Percentiles rank a stretch among this genome's conserved stretches.
These are phyloP conservation scores for Calliphora vicina DNA, from an alignment of 1,140 invertebrate species.

Conservation along the genomic window DNA sequence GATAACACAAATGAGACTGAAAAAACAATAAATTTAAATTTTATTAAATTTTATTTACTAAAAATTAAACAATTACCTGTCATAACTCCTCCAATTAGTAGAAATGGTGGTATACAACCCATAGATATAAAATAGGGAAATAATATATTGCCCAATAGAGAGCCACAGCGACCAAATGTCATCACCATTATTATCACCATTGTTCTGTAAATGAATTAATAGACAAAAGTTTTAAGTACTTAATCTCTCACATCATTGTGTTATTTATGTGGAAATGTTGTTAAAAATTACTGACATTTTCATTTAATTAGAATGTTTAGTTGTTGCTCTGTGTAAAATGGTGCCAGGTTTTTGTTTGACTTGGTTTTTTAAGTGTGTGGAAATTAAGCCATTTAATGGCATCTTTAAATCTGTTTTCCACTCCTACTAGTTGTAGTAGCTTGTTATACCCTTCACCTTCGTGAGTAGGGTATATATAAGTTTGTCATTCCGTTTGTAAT, in stretches of 20 bases:
- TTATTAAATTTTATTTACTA: not conserved
- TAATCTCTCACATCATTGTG: no score
- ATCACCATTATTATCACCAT: constrained; percentile 10
- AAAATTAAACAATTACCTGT: constrained; percentile 40
- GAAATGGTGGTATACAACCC: constrained; percentile 36
- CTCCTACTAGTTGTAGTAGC: not conserved
- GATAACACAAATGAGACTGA: constrained; percentile 51
- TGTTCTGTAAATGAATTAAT: constrained; percentile 23
- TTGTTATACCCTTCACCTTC: no score
- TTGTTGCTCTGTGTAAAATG: no score
- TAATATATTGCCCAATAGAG: constrained; percentile 29
- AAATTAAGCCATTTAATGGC: no score
- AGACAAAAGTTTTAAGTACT: not conserved
- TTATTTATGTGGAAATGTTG: not conserved
- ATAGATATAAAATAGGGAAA: constrained; percentile 30
- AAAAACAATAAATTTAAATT: no score
- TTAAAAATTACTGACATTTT: not conserved
- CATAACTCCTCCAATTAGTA: not conserved
- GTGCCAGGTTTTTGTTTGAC: no score
- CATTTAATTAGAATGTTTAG: no score
- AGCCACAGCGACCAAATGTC: constrained; percentile 24
- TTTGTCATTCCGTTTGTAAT: no score
- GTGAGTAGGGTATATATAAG: no score
- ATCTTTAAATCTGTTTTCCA: no score
- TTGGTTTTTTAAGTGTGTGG: no score